A percentile compares a stretch with the other conserved stretches of the same genome.
Conservation (phyloP, 2,888 invertebrate species). For the Rhogogaster chlorosoma region DNA sequence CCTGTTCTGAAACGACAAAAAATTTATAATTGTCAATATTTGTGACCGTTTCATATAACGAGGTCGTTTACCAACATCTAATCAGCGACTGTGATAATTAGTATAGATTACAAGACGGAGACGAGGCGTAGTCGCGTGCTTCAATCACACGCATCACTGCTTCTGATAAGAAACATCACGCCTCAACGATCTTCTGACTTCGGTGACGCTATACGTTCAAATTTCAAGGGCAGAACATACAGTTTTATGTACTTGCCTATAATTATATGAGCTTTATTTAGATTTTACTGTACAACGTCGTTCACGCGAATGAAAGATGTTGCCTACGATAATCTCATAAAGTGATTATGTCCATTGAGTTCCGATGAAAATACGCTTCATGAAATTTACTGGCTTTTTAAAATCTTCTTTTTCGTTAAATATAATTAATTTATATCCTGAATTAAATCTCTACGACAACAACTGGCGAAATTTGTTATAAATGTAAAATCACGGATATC, state of each 20-base stretch:
- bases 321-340: not conserved
- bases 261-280: conserved; percentile 4
- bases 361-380: not conserved
- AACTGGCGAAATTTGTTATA: not conserved
- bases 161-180: not conserved
- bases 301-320: not conserved
- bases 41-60: not conserved
- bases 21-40: not conserved
- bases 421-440: not conserved
- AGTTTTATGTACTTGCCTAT: not conserved
- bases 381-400: not conserved
- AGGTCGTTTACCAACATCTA: not conserved
- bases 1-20: not conserved
- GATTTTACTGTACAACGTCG: conserved; percentile 7
- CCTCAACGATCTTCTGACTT: not conserved
- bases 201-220: not conserved
- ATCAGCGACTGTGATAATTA: conserved; percentile 16
- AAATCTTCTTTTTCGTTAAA: not conserved
- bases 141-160: not conserved
- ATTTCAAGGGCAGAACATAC: conserved; percentile 13
- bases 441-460: not conserved
- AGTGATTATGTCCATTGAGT: not conserved
- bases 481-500: not conserved
- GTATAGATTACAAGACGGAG: not conserved
- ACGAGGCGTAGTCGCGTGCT: not conserved